phyloP scores from a whole-genome alignment of 2,888 invertebrate species.

The Luffia ferchaultella region DNA sequence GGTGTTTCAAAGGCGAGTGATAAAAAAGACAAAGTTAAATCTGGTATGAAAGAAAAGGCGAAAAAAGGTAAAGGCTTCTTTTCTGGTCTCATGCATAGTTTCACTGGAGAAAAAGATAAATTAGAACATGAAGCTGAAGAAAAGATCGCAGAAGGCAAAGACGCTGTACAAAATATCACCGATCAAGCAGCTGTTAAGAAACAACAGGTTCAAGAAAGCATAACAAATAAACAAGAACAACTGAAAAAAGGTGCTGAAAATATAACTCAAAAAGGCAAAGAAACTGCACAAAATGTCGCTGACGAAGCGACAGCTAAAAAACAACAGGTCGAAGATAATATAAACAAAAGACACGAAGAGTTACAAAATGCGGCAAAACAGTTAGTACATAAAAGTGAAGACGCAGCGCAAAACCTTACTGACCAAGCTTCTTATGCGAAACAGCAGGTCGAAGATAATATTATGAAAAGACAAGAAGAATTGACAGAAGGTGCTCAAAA shows the following conservation, averaged over 20 bases:
- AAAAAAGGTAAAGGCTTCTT: constrained; percentile 55
- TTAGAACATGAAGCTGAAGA: constrained; percentile 45
- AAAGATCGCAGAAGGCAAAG: constrained; percentile 42
- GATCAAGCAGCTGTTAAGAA: constrained; percentile 39
- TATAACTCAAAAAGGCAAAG: constrained; percentile 1
- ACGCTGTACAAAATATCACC: constrained; percentile 35
- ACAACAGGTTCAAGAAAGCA: constrained; percentile 31
- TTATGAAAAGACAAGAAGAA: constrained; percentile 32
- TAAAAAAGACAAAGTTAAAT: constrained; percentile 34
- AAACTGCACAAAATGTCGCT: not conserved
- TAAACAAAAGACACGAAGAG: not conserved
- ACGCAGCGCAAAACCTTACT: not conserved
- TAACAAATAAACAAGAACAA: constrained; percentile 4
- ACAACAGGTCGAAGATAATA: not conserved
- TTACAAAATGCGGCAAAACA: not conserved
- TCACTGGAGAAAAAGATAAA: constrained; percentile 56
- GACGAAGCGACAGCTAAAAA: not conserved
- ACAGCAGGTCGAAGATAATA: constrained; percentile 7
- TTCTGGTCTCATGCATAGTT: constrained; percentile 48
- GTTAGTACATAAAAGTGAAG: not conserved
- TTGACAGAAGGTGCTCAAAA: constrained; percentile 25
- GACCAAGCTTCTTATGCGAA: not conserved
- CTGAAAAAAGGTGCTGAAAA: constrained; percentile 2
- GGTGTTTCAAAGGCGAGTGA: constrained; percentile 24
- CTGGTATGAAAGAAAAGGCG: constrained; percentile 47